Conservation (phyloP, 1,140 invertebrate genomes). For the Mylabris phalerata region DNA sequence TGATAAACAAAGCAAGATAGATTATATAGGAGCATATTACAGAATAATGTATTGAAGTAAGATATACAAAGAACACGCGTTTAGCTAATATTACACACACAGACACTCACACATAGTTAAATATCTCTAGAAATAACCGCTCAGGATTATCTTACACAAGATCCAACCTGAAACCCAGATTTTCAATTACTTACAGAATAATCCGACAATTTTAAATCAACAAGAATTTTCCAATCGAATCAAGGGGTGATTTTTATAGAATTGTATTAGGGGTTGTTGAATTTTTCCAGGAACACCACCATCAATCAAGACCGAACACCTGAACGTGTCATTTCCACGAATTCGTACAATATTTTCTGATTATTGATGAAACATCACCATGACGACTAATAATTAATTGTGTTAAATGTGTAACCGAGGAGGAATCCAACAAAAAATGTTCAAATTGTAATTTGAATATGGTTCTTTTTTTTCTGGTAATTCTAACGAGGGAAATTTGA, state of each 20-base stretch:
- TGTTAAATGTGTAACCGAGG: no score
- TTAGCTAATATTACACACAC: conserved; percentile 9
- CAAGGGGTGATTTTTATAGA: no score
- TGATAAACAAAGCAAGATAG: no score
- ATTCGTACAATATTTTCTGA: background rate
- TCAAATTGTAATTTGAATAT: conserved; percentile 2
- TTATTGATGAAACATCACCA: background rate
- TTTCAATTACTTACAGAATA: background rate
- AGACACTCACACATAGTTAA: no score
- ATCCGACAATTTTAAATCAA: background rate
- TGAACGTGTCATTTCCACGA: no score
- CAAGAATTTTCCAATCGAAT: no score
- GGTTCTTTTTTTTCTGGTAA: background rate
- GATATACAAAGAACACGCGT: conserved; percentile 1
- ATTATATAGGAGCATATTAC: no score
- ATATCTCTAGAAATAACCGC: conserved; percentile 10
- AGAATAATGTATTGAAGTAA: conserved; percentile 2
- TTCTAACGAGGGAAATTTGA: conserved; percentile 18
- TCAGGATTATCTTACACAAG: conserved; percentile 8
- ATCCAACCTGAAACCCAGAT: background rate
- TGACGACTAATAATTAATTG: no score
- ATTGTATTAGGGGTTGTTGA: background rate
- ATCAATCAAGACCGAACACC: conserved; percentile 4
- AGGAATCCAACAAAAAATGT: no score
- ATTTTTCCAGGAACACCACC: conserved; percentile 9